Evolutionary conservation across 2,888 invertebrate genomes (phyloP), one percentile per base, ranked within the genome.

Genomic region (Eumacrocentrus americanus): DNA sequence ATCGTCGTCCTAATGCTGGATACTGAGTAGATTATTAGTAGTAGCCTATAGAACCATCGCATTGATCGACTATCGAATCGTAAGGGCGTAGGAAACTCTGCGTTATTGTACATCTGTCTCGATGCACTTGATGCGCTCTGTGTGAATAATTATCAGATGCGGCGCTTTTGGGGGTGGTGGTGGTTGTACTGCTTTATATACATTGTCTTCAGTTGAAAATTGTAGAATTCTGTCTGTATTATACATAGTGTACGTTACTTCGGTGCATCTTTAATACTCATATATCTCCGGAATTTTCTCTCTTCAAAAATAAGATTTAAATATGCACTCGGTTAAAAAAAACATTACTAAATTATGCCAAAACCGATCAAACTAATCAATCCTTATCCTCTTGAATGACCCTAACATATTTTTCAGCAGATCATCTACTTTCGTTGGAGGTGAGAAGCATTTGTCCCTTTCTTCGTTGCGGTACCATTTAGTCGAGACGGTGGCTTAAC

Each of bases 401-500:
- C 38, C 11, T 44, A 58, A 25, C 25, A 60, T 35, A 48, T 64
- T 69, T 70, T 70, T 37, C 67, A 67, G 63, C 71, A 76, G 73
- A 69, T 75, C 61, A 75, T 77, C 65, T 77, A 77, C 68, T 77
- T 76, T 72, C 74, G 76, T 63, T 77, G 76, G 77, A 77, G 76
- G 64, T 77, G 72, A n/a, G n/a, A 77, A 69, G 65, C 61, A 69
- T 61, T 65, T 60, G 59, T 59, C 54, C n/a, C 47, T 56, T 61
- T 63, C 63, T 65, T 62, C 68, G 66, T 63, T 66, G 64, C 67
- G 69, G 66, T 68, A 61, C 62, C 65, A 63, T 62, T 67, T 65
- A 66, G 67, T 68, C 68, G 60, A 65, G 64, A 63, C 60, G 29
- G 60, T 63, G 67, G 64, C 64, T 69, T 67, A 65, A 59, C 65